Base-by-base conservation (phyloP, 1,140 invertebrate genomes). In the Eueides isabella region DNA sequence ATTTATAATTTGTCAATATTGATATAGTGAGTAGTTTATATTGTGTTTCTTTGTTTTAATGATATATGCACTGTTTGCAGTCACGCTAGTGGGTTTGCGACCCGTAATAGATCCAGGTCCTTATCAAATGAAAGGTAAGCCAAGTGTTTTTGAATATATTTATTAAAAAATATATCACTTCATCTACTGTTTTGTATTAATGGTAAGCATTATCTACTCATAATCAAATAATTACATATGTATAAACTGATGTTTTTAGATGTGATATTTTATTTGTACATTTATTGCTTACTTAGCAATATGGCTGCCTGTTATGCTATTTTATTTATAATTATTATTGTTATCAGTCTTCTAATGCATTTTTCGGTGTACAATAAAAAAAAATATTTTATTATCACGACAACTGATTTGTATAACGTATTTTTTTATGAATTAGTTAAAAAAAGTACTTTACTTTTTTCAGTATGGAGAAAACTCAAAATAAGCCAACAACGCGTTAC, bases 111-210 rank as follows among this genome's bases (percentile, higher is more conserved):
- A 68, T 89, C 88, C 71, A 86, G 89, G 73, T 90, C 88, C 28
- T 78, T 85, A 78, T 92, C 90, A 7, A 86, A 77, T 78, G 90
- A 91, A 77, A 91, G 90, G 90, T 92, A 89, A 89, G 85, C 81
- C 80, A 55, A 55, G 23, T 55, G 11, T 55, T 55, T 7, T 55
- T 26, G 48, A 55, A 26, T 55, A 55, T 55, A 26, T 55, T 55
- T 55, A 7, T 26, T 44, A 12, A 19, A 19, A 55, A 23, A 55
- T 11, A n/a, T 55, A 55, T 1, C n/a, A 9, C 1, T 26, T 55
- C 11, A 55, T 55, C 48, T 23, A 11, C 48, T 23, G 23, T 4
- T 23, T 23, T 11, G 23, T 11, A 4, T 2, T 55, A 23, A 55
- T 26, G 48, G 48, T 55, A 55, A 55, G 48, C 23, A 23, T 26